Percentiles rank a stretch among this genome's conserved stretches.
phyloP scores from a whole-genome alignment of 2,797 vertebrate species.

The Simalia tracyae region DNA sequence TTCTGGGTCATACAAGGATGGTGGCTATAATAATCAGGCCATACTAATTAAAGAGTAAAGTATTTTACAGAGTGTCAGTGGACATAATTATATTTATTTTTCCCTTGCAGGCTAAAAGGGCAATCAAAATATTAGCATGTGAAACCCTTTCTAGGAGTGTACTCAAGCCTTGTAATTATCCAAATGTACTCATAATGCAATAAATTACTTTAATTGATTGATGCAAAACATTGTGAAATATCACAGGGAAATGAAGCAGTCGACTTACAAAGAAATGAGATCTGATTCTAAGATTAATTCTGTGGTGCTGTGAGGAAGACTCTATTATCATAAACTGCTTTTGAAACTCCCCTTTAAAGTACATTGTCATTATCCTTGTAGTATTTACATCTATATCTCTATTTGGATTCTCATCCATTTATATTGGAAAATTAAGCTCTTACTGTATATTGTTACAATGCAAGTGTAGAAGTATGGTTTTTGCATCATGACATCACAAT shows the following conservation, averaged over 20 bases:
- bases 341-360: not conserved
- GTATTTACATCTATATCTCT: not conserved
- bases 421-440: not conserved
- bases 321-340: not conserved
- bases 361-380: not conserved
- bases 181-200: constrained; percentile 16
- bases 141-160: constrained; percentile 43
- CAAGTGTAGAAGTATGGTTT: not conserved
- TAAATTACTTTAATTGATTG: constrained; percentile 45
- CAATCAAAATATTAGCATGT: constrained; percentile 68
- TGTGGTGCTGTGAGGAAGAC: not conserved
- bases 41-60: constrained; percentile 67
- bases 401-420: not conserved
- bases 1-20: constrained; percentile 61
- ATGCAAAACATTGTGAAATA: constrained; percentile 15
- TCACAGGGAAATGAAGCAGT: constrained; percentile 29
- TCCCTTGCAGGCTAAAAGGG: constrained; percentile 61
- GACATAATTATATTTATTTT: constrained; percentile 66
- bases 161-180: constrained; percentile 48
- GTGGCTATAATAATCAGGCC: constrained; percentile 57
- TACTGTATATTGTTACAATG: not conserved
- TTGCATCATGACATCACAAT: not conserved
- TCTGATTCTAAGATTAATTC: not conserved
- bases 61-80: constrained; percentile 43
- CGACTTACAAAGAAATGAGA: not conserved